Evolutionary conservation across 1,140 invertebrate genomes (phyloP).

Genomic region (Drosophila guanche): DNA sequence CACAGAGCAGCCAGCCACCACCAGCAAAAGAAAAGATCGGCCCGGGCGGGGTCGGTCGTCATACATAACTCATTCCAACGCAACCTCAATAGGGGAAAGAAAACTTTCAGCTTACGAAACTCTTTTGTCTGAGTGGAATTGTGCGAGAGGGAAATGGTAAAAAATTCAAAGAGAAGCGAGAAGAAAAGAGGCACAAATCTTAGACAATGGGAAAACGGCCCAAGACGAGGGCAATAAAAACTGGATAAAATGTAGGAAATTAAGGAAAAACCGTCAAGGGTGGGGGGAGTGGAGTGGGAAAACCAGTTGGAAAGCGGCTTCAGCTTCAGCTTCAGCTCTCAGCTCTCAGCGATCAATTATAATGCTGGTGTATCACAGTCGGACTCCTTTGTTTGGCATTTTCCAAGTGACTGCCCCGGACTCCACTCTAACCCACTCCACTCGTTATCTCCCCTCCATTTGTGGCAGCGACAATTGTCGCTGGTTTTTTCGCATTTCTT

Average conservation of each 20-base stretch:
- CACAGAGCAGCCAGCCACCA: constrained; percentile 44
- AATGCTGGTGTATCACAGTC: constrained; percentile 49
- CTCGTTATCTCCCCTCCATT: neutral
- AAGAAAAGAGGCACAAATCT: constrained; percentile 39
- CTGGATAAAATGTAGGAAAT: constrained; percentile 55
- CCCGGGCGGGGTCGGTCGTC: constrained; percentile 47
- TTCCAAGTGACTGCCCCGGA: constrained; percentile 56
- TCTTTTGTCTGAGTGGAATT: constrained; percentile 51
- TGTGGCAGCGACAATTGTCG: constrained; percentile 57
- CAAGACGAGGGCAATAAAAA: constrained; percentile 63
- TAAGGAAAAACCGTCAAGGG: constrained; percentile 19
- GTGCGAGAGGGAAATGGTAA: constrained; percentile 20
- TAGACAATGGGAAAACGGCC: constrained; percentile 45
- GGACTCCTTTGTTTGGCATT: constrained; percentile 56
- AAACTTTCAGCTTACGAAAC: constrained; percentile 46
- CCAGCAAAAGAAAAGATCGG: constrained; percentile 13
- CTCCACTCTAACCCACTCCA: no score
- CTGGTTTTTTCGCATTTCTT: constrained; percentile 58
- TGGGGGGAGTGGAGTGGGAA: constrained; percentile 9
- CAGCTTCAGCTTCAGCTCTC: constrained; percentile 13
- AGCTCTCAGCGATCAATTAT: constrained; percentile 51
- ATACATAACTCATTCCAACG: constrained; percentile 58
- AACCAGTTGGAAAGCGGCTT: constrained; percentile 68
- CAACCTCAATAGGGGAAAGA: constrained; percentile 22
- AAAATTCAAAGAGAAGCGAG: constrained; percentile 36